phyloP scores from a whole-genome alignment of 2,888 invertebrate genomes.

The Maniola hyperantus region DNA sequence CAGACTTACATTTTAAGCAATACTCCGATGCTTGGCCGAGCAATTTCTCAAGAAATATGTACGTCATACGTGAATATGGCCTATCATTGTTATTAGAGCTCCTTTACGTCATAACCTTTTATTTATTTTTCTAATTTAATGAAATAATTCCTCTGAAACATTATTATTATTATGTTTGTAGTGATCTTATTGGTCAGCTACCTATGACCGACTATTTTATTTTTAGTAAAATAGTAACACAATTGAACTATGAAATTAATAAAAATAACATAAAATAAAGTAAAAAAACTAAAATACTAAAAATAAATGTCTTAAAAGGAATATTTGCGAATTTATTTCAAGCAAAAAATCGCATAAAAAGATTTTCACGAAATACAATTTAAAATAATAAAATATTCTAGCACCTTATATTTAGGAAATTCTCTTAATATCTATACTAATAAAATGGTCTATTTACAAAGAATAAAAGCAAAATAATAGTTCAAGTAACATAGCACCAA shows the following conservation, averaged over 20 bases:
- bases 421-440: constrained; percentile 22
- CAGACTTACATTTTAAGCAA: not conserved
- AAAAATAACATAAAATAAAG: not conserved
- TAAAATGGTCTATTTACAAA: constrained; percentile 37
- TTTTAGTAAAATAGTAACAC: too few relatives aligned
- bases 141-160: too few relatives aligned
- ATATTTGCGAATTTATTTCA: constrained; percentile 1
- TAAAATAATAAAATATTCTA: constrained; percentile 28
- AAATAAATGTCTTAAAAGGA: not conserved
- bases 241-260: not conserved
- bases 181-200: too few relatives aligned
- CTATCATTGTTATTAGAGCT: too few relatives aligned
- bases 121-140: too few relatives aligned
- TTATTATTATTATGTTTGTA: too few relatives aligned
- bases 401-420: constrained; percentile 34
- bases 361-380: not conserved
- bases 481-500: constrained; percentile 38
- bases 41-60: too few relatives aligned
- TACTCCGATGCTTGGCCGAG: too few relatives aligned
- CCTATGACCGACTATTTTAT: not conserved
- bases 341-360: not conserved
- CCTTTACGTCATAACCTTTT: too few relatives aligned
- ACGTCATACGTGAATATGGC: too few relatives aligned
- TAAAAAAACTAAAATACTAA: constrained; percentile 5
- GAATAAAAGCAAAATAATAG: constrained; percentile 17